These are phyloP conservation scores for Nephila pilipes DNA, from an alignment of 1,140 invertebrate species.

Conservation along the genomic window DNA sequence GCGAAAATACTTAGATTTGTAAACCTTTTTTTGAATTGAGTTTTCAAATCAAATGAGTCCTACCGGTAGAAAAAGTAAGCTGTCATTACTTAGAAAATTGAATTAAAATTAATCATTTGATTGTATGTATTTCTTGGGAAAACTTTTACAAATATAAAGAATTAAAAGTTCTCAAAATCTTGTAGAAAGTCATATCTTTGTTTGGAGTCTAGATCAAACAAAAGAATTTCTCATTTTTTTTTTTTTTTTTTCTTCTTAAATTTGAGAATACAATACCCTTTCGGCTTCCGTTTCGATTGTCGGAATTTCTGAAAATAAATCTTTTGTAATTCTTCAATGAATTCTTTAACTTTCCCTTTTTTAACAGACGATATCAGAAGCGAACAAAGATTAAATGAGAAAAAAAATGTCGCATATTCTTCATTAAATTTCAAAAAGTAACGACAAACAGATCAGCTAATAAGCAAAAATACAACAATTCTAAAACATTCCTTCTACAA, in stretches of 20 bases:
- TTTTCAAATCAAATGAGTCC: too few relatives aligned
- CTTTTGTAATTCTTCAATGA: slow-evolving; percentile 2
- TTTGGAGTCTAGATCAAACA: too few relatives aligned
- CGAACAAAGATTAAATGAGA: background rate
- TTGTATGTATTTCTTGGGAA: too few relatives aligned
- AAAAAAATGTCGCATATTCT: background rate
- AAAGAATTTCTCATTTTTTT: background rate
- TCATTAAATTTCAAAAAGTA: slow-evolving; percentile 1
- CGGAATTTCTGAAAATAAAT: background rate
- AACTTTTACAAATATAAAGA: background rate
- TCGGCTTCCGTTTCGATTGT: background rate
- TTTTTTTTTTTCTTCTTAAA: background rate
- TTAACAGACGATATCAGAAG: background rate
- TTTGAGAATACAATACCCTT: background rate
- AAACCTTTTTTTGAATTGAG: too few relatives aligned
- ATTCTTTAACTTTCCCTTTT: background rate
- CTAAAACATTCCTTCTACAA: slow-evolving; percentile 7
- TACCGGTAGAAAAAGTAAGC: too few relatives aligned
- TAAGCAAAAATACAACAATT: slow-evolving; percentile 13
- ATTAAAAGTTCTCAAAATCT: background rate
- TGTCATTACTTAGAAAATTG: too few relatives aligned
- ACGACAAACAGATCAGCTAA: background rate
- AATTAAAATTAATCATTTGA: background rate
- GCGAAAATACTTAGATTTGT: too few relatives aligned
- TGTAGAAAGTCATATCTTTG: background rate